These are phyloP conservation scores for Junco hyemalis DNA, from an alignment of 2,113 vertebrate species.

Conservation along the genomic window DNA sequence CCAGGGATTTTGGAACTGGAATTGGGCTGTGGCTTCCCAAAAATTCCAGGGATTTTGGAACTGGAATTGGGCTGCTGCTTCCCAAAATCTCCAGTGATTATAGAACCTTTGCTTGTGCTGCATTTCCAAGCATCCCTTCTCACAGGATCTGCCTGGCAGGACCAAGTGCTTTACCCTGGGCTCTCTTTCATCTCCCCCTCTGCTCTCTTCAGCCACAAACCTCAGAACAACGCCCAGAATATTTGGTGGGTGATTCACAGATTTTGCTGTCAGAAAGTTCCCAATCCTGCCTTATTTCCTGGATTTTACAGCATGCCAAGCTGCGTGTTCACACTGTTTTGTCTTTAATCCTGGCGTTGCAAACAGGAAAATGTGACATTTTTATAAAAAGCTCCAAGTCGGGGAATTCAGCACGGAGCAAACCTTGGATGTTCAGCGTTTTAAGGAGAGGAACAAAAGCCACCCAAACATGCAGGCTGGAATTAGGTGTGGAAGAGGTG, in stretches of 20 bases:
- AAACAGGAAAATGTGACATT: not conserved
- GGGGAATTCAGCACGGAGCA: not conserved
- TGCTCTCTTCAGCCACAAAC: not conserved
- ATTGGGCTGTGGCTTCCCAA: not conserved
- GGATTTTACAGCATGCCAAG: not conserved
- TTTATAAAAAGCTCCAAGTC: not conserved
- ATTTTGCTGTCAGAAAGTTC: conserved; percentile 12
- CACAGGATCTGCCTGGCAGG: not conserved
- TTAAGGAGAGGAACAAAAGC: not conserved
- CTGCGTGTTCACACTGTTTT: not conserved
- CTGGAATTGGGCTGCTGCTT: not conserved
- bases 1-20: not conserved
- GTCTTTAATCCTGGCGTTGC: not conserved
- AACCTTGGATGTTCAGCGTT: not conserved
- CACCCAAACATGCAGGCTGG: not conserved
- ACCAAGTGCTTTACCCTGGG: not conserved
- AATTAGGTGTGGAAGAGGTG: not conserved
- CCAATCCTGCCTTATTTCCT: not conserved
- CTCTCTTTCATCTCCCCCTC: not conserved
- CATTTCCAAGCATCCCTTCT: not conserved
- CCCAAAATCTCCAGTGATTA: not conserved
- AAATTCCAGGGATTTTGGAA: not conserved
- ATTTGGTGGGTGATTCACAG: not conserved
- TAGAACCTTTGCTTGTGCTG: not conserved
- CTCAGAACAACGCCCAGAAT: not conserved